Evolutionary conservation across 1,140 invertebrate genomes (phyloP).

Genomic region (Aphelenchoides besseyi): DNA sequence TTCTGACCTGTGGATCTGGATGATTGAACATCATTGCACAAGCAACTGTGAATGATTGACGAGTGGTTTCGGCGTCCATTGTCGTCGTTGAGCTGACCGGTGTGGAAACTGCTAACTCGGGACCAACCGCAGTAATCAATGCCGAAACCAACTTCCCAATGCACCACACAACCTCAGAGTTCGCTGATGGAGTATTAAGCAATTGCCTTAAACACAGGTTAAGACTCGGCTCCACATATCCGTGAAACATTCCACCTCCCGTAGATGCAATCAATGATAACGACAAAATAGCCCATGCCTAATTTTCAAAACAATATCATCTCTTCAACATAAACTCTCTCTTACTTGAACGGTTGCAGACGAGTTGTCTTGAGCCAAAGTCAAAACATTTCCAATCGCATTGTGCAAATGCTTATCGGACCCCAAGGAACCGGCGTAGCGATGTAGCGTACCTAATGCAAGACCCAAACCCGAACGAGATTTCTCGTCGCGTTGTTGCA

Average conservation of each 20-base stretch:
- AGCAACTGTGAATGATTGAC: constrained; percentile 64
- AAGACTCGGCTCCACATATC: constrained; percentile 89
- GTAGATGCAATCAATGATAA: constrained; percentile 91
- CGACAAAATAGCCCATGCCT: constrained; percentile 94
- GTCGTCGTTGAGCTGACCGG: constrained; percentile 62
- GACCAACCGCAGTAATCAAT: constrained; percentile 77
- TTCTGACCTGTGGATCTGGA: constrained; percentile 69
- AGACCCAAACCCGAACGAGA: constrained; percentile 85
- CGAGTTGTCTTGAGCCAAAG: constrained; percentile 84
- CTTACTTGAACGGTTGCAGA: constrained; percentile 81
- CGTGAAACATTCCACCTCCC: constrained; percentile 93
- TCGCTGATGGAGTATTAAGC: constrained; percentile 79
- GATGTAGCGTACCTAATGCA: constrained; percentile 83
- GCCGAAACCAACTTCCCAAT: constrained; percentile 75
- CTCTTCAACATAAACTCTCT: background rate
- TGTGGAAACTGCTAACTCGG: constrained; percentile 80
- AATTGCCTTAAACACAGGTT: constrained; percentile 82
- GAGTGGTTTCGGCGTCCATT: constrained; percentile 67
- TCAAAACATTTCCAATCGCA: constrained; percentile 85
- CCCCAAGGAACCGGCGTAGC: constrained; percentile 79
- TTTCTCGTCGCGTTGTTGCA: constrained; percentile 77
- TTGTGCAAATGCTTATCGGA: constrained; percentile 86
- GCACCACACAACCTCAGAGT: constrained; percentile 87
- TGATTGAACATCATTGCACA: constrained; percentile 91
- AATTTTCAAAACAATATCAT: background rate